A percentile compares a stretch with the other conserved stretches of the same genome.
Conservation (phyloP, 2,888 invertebrate genomes). For the Calliphora vomitoria region DNA sequence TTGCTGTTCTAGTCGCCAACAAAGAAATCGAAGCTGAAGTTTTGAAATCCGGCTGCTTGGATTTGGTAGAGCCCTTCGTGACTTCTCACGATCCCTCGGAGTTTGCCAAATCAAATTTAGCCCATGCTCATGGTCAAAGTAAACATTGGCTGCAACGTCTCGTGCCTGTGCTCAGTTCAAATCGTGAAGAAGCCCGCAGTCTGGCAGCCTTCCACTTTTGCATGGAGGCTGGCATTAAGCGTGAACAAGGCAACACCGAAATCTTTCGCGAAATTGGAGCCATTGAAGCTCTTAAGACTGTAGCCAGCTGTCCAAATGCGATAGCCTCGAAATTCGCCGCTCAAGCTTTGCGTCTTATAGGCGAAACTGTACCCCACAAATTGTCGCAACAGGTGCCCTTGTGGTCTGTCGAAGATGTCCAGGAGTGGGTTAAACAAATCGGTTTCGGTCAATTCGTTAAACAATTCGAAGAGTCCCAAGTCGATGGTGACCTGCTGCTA, state of each 20-base stretch:
- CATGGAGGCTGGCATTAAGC: conserved; percentile 99
- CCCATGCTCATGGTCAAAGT: conserved; percentile 98
- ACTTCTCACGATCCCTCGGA: conserved; percentile 96
- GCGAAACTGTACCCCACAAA: conserved; percentile 98
- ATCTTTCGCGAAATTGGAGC: conserved; percentile 98
- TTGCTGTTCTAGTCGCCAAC: conserved; percentile 97
- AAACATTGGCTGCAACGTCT: conserved; percentile 96
- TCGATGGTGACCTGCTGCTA: conserved; percentile 97
- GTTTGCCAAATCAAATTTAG: conserved; percentile 95
- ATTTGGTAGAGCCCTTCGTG: conserved; percentile 98
- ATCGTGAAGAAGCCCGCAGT: conserved; percentile 97
- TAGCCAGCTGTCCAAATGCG: conserved; percentile 98
- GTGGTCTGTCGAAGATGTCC: conserved; percentile 98
- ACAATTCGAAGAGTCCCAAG: conserved; percentile 95
- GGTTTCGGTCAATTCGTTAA: conserved; percentile 94
- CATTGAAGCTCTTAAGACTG: conserved; percentile 96
- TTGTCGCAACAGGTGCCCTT: conserved; percentile 98
- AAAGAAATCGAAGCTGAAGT: conserved; percentile 99
- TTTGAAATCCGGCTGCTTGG: conserved; percentile 97
- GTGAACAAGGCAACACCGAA: conserved; percentile 95
- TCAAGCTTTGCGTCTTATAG: conserved; percentile 95
- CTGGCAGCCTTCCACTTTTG: conserved; percentile 99
- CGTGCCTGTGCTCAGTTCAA: conserved; percentile 96
- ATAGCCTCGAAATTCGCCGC: conserved; percentile 98
- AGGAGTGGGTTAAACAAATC: conserved; percentile 99